Base-by-base conservation (phyloP, 2,113 vertebrate species). In the Dasyprocta punctata region DNA sequence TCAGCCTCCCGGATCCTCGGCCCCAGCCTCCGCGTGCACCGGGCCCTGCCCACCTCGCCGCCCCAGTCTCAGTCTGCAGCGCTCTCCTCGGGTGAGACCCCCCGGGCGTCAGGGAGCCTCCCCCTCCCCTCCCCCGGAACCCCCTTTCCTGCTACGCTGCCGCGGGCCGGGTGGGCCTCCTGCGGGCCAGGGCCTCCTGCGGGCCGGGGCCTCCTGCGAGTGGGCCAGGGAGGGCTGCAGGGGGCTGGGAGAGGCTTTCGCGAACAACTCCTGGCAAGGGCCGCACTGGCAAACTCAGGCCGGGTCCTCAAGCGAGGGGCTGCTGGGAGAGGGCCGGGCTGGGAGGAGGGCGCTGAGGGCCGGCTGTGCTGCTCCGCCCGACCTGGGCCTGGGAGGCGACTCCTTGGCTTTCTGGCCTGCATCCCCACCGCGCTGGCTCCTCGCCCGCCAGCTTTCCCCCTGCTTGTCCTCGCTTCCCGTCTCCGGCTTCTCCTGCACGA, bases 51-150 rank as follows among this genome's bases (percentile, higher is more conserved):
- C 28, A 36, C 38, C 38, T 88, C 69, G 54, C 14, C 12, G 52
- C 11, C 69, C 80, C 54, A 36, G 30, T 71, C 36, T 67, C 24
- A 13, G 22, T 90, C 71, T 16, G 28, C 49, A 89, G 73, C n/a
- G 19, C 52, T 56, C 41, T 44, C 11, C 56, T 24, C 58, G 61
- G 96, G 97, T 97, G 97, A 97, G 97, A n/a, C 26, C 52, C 6
- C 19, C 36, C 28, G 0, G 41, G 1, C 20, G 49, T 58, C 36
- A 1, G 47, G 33, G 58, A 52, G 30, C n/a, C 24, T 33, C 26
- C 41, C 16, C 12, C 26, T 26, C 16, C 12, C 24, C 13, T 2
- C 2, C 41, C 71, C 38, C 44, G 1, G 24, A 24, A 47, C 12
- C 75, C 44, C 17, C 44, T 14, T 41, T 28, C 41, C 75, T 8